phyloP scores from a whole-genome alignment of 2,113 vertebrate species.

The Aegotheles bennettii region DNA sequence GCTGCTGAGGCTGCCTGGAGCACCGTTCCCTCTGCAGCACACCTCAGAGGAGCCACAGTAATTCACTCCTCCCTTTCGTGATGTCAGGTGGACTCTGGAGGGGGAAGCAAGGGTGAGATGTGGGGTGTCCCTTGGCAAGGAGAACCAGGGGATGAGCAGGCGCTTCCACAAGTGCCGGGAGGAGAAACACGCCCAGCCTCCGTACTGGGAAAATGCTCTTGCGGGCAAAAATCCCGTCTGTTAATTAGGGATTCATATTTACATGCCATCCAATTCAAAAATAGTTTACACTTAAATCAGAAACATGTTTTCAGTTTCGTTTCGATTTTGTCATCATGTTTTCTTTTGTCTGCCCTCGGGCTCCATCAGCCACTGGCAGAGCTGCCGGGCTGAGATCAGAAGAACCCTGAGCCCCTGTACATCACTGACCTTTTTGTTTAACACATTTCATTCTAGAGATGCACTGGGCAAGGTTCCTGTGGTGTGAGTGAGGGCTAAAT shows the following conservation, averaged over 20 bases:
- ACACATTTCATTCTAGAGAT: neutral
- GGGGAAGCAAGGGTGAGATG: neutral
- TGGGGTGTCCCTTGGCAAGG: neutral
- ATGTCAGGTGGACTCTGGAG: neutral
- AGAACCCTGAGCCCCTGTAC: rapidly evolving
- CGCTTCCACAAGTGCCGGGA: neutral
- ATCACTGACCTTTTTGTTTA: neutral
- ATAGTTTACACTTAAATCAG: neutral
- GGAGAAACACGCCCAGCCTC: neutral
- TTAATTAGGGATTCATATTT: neutral
- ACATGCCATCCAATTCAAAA: slow-evolving; percentile 1
- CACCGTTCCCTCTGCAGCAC: neutral
- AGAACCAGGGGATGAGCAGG: neutral
- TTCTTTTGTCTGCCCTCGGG: neutral
- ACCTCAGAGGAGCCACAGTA: neutral
- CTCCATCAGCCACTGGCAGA: neutral
- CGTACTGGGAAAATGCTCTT: neutral
- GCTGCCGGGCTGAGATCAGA: neutral
- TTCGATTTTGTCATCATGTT: neutral
- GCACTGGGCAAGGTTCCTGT: neutral
- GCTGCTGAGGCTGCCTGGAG: neutral
- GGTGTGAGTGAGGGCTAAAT: neutral
- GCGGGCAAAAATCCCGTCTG: neutral
- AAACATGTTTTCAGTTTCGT: neutral
- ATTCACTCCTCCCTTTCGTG: neutral